Percentiles rank a stretch among this genome's conserved stretches.
Evolutionary conservation across 2,113 vertebrate genomes (phyloP).

Genomic region (Sander lucioperca): DNA sequence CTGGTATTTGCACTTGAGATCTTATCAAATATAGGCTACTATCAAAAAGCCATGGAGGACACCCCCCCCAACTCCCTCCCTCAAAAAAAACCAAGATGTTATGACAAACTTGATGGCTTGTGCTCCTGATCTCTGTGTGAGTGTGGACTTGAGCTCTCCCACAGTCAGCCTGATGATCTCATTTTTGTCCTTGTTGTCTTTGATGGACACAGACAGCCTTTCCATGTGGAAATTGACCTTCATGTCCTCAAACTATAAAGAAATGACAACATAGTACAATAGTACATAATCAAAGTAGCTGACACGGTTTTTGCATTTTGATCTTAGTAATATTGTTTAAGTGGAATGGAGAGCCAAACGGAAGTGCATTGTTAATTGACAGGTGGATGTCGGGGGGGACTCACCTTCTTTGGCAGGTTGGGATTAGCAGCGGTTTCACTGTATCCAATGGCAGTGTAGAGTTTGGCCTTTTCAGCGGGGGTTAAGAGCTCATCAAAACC

Average conservation of each 20-base stretch:
- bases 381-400: slow-evolving; percentile 53
- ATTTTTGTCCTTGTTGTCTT: slow-evolving; percentile 87
- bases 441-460: slow-evolving; percentile 98
- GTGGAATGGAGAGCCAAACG: neutral
- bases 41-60: neutral
- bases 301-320: neutral
- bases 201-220: slow-evolving; percentile 89
- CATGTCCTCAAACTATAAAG: slow-evolving; percentile 93
- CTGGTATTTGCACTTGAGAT: too few species aligned
- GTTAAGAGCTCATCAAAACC: slow-evolving; percentile 94
- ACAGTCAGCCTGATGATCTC: slow-evolving; percentile 92
- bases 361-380: neutral
- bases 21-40: too few species aligned
- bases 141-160: slow-evolving; percentile 86
- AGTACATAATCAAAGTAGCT: neutral
- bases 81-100: neutral
- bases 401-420: slow-evolving; percentile 95
- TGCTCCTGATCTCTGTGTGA: slow-evolving; percentile 93
- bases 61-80: too few species aligned
- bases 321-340: neutral
- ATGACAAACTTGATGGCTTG: slow-evolving; percentile 91
- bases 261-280: neutral
- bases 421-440: slow-evolving; percentile 93
- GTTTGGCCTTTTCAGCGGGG: slow-evolving; percentile 90
- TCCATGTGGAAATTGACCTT: slow-evolving; percentile 91